Conservation (phyloP, 2,797 vertebrate genomes). For the Sebastes baramenuke region DNA sequence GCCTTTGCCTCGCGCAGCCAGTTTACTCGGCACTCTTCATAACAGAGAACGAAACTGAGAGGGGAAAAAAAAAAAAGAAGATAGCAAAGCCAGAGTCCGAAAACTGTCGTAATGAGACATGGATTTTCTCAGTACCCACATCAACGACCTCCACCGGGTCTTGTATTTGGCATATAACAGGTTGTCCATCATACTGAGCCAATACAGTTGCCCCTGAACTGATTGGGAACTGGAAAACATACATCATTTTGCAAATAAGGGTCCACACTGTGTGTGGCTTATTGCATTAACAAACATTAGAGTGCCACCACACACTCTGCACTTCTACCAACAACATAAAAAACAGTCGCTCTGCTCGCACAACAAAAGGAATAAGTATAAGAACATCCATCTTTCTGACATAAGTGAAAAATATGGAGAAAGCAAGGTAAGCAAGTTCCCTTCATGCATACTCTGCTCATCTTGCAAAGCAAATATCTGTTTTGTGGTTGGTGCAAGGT, state of each 20-base stretch:
- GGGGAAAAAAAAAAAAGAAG: background rate
- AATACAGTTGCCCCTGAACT: background rate
- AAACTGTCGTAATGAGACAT: conserved; percentile 48
- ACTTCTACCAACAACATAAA: background rate
- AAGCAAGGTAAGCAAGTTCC: conserved; percentile 30
- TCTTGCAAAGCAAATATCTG: conserved; percentile 18
- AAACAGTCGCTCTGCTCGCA: conserved; percentile 14
- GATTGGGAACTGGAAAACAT: conserved; percentile 23
- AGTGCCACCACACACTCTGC: background rate
- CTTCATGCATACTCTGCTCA: background rate
- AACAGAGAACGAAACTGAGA: conserved; percentile 59
- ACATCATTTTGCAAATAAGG: conserved; percentile 5
- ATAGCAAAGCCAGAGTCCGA: conserved; percentile 21
- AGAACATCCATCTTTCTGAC: conserved; percentile 19
- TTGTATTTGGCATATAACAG: conserved; percentile 8
- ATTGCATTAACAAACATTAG: conserved; percentile 33
- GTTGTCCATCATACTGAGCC: conserved; percentile 7
- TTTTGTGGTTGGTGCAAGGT: background rate
- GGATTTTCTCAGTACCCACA: conserved; percentile 31
- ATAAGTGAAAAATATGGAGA: conserved; percentile 17
- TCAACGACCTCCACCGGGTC: conserved; percentile 39
- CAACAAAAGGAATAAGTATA: background rate
- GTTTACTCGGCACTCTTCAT: conserved; percentile 48
- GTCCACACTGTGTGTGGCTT: conserved; percentile 15
- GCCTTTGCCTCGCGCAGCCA: conserved; percentile 50